phyloP scores from a whole-genome alignment of 2,797 vertebrate genomes.

The Syncerus caffer region DNA sequence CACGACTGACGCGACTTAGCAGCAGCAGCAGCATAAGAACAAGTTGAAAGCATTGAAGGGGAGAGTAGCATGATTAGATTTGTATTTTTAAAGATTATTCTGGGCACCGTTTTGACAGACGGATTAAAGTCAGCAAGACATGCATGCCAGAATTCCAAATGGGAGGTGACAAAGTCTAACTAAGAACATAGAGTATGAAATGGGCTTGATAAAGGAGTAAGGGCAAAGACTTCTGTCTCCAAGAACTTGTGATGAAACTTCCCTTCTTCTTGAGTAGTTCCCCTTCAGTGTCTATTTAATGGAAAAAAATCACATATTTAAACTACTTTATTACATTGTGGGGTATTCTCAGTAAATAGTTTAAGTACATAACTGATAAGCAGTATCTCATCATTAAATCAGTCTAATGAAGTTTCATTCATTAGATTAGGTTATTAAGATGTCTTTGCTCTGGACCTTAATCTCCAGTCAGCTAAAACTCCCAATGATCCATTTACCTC shows the following conservation, averaged over 20 bases:
- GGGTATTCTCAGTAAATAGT: neutral
- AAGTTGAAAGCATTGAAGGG: neutral
- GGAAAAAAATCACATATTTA: neutral
- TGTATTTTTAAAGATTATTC: neutral
- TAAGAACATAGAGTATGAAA: neutral
- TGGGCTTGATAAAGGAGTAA: neutral
- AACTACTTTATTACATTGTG: neutral
- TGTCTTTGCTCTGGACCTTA: neutral
- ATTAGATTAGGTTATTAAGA: neutral
- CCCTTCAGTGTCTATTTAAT: neutral
- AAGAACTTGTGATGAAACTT: neutral
- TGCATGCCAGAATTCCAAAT: neutral
- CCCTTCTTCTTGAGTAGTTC: neutral
- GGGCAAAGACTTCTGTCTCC: neutral
- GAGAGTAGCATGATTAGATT: neutral
- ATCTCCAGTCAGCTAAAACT: neutral
- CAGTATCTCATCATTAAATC: neutral
- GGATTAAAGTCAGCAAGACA: neutral
- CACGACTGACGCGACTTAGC: too few species aligned
- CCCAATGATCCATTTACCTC: neutral
- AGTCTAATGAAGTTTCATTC: neutral
- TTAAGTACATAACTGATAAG: neutral
- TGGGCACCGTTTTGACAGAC: neutral
- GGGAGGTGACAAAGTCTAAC: neutral
- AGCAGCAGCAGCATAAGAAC: neutral